A percentile compares a stretch with the other conserved stretches of the same genome.
Conservation (phyloP, 1,140 invertebrate species). For the Drosophila orosa region DNA sequence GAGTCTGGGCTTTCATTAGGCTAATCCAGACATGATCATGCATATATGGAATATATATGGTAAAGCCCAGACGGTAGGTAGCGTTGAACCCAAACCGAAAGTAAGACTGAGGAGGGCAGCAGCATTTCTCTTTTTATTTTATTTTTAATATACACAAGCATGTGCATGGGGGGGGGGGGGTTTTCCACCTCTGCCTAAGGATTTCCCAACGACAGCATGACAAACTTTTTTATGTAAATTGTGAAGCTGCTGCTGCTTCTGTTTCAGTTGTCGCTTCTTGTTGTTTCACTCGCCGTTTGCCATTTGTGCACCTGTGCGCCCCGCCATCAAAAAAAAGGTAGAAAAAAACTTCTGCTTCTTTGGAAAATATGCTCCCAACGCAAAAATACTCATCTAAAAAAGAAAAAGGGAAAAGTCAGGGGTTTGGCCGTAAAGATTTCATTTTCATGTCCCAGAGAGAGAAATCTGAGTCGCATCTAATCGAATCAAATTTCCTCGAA, state of each 20-base stretch:
- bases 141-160: constrained; percentile 49
- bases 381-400: constrained; percentile 13
- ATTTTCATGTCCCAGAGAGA: constrained; percentile 20
- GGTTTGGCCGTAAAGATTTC: constrained; percentile 38
- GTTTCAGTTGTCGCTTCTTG: constrained; percentile 44
- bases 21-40: constrained; percentile 83
- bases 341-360: constrained; percentile 28
- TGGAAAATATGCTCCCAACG: constrained; percentile 28
- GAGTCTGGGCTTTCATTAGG: constrained; percentile 72
- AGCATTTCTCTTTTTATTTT: constrained; percentile 17
- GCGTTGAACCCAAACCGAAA: constrained; percentile 21
- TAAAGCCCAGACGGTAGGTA: constrained; percentile 15
- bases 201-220: constrained; percentile 38
- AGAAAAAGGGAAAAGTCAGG: not conserved
- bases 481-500: constrained; percentile 50
- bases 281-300: constrained; percentile 52
- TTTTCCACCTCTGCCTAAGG: constrained; percentile 6
- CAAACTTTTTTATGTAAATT: constrained; percentile 82
- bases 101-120: constrained; percentile 2
- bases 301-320: constrained; percentile 68
- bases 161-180: constrained; percentile 17
- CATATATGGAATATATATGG: constrained; percentile 55
- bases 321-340: constrained; percentile 8
- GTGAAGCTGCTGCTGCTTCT: constrained; percentile 34
- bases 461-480: constrained; percentile 32